Percentiles rank a stretch among this genome's conserved stretches.
Conservation (phyloP, 2,888 invertebrate genomes). For the Watsonalla binaria region DNA sequence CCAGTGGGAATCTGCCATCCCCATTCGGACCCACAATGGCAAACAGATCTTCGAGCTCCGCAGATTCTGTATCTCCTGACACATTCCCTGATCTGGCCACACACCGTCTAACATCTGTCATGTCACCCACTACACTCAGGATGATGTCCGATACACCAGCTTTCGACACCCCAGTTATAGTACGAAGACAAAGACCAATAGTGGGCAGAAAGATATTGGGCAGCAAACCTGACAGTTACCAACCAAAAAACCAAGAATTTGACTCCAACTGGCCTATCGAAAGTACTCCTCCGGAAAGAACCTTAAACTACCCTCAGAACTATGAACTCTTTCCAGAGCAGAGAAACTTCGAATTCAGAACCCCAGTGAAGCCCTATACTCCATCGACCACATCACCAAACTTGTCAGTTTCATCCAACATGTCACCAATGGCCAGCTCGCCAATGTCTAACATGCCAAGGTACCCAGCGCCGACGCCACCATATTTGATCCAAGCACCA, state of each 20-base stretch:
- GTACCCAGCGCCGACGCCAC: not conserved
- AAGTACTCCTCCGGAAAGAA: not conserved
- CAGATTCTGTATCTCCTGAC: constrained; percentile 65
- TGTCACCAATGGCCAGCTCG: constrained; percentile 12
- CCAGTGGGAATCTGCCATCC: constrained; percentile 14
- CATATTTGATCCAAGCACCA: constrained; percentile 1
- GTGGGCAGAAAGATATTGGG: constrained; percentile 52
- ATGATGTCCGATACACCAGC: constrained; percentile 7
- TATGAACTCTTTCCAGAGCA: constrained; percentile 59
- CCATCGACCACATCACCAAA: constrained; percentile 8
- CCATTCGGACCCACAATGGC: constrained; percentile 29
- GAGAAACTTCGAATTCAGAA: constrained; percentile 30
- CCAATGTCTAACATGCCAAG: constrained; percentile 10
- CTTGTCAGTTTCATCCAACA: constrained; percentile 5
- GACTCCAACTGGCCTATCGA: constrained; percentile 13
- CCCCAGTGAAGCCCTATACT: constrained; percentile 25
- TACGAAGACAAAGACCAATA: constrained; percentile 44
- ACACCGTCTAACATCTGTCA: not conserved
- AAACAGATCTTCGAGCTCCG: constrained; percentile 57
- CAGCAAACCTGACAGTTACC: constrained; percentile 12
- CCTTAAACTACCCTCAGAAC: constrained; percentile 28
- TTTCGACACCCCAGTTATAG: constrained; percentile 22
- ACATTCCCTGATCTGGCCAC: constrained; percentile 34
- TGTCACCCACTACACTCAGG: constrained; percentile 14
- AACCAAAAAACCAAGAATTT: constrained; percentile 13